Percentiles rank a stretch among this genome's conserved stretches.
phyloP scores from a whole-genome alignment of 2,797 vertebrate genomes.

The Aphelocoma californica region DNA sequence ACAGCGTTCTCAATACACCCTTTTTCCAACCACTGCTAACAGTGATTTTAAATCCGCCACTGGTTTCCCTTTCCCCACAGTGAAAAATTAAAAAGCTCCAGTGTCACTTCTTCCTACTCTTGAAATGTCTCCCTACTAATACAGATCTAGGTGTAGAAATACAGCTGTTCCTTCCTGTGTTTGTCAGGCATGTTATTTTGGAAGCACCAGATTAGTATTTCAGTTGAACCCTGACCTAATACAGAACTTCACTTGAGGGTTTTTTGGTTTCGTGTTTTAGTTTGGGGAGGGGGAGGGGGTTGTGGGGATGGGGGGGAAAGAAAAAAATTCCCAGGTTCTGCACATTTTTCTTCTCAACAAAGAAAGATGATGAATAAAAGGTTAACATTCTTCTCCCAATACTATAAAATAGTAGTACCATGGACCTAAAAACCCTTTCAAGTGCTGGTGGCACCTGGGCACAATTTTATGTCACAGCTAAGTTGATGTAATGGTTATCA shows the following conservation, averaged over 20 bases:
- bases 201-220: constrained; percentile 14
- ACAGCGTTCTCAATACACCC: neutral
- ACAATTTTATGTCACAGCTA: neutral
- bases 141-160: neutral
- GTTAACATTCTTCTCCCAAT: neutral
- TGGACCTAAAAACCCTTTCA: neutral
- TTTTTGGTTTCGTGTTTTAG: neutral
- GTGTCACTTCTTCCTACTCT: neutral
- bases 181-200: neutral
- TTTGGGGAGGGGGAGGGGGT: accelerated
- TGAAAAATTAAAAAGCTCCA: constrained; percentile 1
- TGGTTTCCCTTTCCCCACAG: neutral
- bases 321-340: neutral
- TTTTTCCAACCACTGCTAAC: neutral
- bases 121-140: neutral
- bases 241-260: neutral
- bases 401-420: neutral
- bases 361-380: neutral
- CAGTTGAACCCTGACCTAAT: neutral
- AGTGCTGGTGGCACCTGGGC: neutral
- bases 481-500: neutral
- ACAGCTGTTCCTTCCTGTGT: neutral
- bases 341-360: neutral
- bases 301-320: too few species aligned
- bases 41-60: neutral